phyloP scores from a whole-genome alignment of 2,888 invertebrate genomes.

The Timandra comae region DNA sequence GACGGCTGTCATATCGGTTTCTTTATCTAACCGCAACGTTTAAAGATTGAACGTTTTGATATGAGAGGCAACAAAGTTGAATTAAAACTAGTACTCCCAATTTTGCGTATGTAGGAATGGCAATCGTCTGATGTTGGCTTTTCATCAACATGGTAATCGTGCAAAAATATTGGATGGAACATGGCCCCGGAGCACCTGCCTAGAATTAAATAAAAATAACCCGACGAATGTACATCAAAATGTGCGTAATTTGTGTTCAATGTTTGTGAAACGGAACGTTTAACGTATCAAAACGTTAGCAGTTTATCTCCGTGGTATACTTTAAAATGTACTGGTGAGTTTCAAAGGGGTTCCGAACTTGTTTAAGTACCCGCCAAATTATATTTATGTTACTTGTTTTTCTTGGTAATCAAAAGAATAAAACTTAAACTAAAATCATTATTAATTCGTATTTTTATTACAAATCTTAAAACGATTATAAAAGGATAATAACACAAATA shows the following conservation, averaged over 20 bases:
- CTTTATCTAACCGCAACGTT: slow-evolving; percentile 44
- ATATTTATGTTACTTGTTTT: no score
- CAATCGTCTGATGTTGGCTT: slow-evolving; percentile 63
- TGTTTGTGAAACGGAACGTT: slow-evolving; percentile 48
- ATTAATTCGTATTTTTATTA: no score
- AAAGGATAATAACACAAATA: no score
- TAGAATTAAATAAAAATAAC: slow-evolving; percentile 75
- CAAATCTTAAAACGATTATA: no score
- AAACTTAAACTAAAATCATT: no score
- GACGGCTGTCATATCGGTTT: no score
- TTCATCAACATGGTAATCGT: slow-evolving; percentile 76
- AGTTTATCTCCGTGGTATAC: slow-evolving; percentile 7
- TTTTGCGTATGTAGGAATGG: slow-evolving; percentile 35
- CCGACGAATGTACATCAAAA: slow-evolving; percentile 49
- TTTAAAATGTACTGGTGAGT: background rate
- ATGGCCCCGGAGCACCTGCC: slow-evolving; percentile 58
- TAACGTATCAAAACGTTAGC: slow-evolving; percentile 35
- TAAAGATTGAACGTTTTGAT: no score
- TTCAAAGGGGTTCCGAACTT: no score
- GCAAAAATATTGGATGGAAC: slow-evolving; percentile 67
- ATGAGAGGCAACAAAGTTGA: slow-evolving; percentile 18
- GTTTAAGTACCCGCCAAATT: no score
- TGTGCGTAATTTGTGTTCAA: slow-evolving; percentile 53
- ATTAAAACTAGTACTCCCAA: slow-evolving; percentile 43
- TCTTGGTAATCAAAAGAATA: no score